These are phyloP conservation scores for Myripristis murdjan DNA, from an alignment of 2,797 vertebrate genomes.

Conservation along the genomic window DNA sequence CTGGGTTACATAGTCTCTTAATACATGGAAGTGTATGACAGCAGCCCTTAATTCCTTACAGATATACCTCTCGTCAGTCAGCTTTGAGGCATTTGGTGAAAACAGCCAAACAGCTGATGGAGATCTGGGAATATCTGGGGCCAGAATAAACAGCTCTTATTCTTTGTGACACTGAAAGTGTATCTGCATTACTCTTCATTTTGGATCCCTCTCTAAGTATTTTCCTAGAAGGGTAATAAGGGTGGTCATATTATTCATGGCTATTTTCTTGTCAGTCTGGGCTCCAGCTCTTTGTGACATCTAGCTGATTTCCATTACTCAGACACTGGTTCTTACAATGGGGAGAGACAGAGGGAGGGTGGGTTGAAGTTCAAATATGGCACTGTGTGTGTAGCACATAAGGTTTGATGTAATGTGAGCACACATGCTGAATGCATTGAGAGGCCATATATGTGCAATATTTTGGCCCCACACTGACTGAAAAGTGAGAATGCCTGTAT, in stretches of 20 bases:
- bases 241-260: constrained; percentile 84
- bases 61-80: constrained; percentile 62
- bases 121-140: constrained; percentile 58
- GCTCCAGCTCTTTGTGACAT: constrained; percentile 74
- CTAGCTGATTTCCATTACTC: constrained; percentile 78
- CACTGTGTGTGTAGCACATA: constrained; percentile 57
- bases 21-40: constrained; percentile 45
- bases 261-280: constrained; percentile 86
- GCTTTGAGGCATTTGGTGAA: constrained; percentile 30
- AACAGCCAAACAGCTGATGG: constrained; percentile 69
- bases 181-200: constrained; percentile 78
- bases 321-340: constrained; percentile 61
- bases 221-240: constrained; percentile 80
- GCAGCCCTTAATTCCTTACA: constrained; percentile 66
- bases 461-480: constrained; percentile 32
- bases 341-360: constrained; percentile 67
- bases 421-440: constrained; percentile 52
- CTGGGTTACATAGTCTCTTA: constrained; percentile 12
- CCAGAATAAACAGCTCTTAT: constrained; percentile 74
- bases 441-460: constrained; percentile 33
- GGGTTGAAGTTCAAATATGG: constrained; percentile 71
- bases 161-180: constrained; percentile 77
- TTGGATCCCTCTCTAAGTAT: constrained; percentile 79
- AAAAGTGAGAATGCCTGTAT: constrained; percentile 50
- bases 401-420: constrained; percentile 51